Evolutionary conservation across 2,797 vertebrate species (phyloP).

Genomic region (Arctocebus calabarensis): DNA sequence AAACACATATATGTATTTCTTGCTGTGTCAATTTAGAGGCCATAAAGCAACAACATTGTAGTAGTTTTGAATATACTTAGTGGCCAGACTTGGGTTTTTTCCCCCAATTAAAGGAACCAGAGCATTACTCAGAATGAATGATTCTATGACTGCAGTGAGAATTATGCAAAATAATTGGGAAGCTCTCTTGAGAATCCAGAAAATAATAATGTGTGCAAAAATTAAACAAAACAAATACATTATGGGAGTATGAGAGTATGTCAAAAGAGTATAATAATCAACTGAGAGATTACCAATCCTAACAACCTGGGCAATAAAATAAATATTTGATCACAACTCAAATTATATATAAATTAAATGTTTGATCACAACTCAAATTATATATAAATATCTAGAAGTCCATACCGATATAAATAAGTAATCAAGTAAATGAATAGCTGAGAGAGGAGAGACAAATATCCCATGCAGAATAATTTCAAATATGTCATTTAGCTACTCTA

Average conservation of each 20-base stretch:
- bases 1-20: background rate
- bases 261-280: background rate
- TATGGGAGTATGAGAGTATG: background rate
- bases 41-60: background rate
- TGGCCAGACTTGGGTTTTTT: background rate
- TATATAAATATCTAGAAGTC: background rate
- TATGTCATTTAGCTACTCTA: background rate
- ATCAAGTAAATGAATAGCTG: background rate
- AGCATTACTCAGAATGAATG: background rate
- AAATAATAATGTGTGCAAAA: background rate
- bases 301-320: background rate
- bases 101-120: background rate
- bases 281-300: background rate
- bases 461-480: background rate
- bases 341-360: background rate
- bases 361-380: background rate
- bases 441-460: background rate
- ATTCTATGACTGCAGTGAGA: background rate
- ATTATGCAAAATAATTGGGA: background rate
- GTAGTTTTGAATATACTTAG: background rate
- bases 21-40: background rate
- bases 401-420: background rate
- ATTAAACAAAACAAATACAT: background rate
- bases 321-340: background rate
- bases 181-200: background rate